Conservation (phyloP, 2,888 invertebrate species). For the Cantharis lateralis region DNA sequence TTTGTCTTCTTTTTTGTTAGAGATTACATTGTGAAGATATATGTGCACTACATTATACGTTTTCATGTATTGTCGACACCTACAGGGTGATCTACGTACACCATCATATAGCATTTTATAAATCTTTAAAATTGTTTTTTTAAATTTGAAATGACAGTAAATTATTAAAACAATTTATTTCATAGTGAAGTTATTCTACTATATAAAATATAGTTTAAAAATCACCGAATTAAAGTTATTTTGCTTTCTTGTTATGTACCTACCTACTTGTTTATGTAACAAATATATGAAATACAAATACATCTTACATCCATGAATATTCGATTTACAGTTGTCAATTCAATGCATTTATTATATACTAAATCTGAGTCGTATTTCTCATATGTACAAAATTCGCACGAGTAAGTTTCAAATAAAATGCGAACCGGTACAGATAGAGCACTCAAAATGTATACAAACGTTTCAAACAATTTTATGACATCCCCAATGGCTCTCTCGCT, state of each 20-base stretch:
- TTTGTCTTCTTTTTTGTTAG: neutral
- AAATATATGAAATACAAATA: conserved; percentile 12
- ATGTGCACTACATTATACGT: neutral
- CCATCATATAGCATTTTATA: neutral
- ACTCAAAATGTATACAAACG: neutral
- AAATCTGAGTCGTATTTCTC: conserved; percentile 15
- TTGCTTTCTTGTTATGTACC: neutral
- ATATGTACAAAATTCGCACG: conserved; percentile 15
- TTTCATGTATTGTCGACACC: neutral
- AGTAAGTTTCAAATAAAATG: conserved; percentile 23
- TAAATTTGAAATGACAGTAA: neutral
- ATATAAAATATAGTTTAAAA: neutral
- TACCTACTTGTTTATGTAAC: conserved; percentile 6
- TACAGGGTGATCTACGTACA: neutral
- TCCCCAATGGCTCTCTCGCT: neutral
- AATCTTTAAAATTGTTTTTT: neutral
- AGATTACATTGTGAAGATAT: neutral
- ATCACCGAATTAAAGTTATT: neutral
- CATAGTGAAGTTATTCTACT: neutral
- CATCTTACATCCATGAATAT: conserved; percentile 14
- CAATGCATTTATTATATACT: conserved; percentile 26
- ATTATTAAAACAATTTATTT: neutral
- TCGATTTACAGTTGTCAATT: conserved; percentile 22
- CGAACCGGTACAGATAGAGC: conserved; percentile 11
- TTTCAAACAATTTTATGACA: neutral